Base-by-base conservation (phyloP, 2,797 vertebrate species). In the Ctenosaura bakeri region DNA sequence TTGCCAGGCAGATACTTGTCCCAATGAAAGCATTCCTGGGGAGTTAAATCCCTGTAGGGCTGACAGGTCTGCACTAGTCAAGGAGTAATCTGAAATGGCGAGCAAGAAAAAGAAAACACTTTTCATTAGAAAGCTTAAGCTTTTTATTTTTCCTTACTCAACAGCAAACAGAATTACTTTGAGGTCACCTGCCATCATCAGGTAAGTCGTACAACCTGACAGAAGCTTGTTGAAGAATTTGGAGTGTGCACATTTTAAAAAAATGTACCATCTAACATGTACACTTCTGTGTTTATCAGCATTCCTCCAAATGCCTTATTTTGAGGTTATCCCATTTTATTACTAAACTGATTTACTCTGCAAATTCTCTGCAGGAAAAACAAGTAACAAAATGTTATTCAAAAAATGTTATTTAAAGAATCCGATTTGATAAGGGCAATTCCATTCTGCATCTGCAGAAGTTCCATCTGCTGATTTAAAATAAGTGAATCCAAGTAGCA, bases 1-100 rank as follows among this genome's bases (percentile, higher is more conserved):
- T 97, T 99, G 99, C 99, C 99, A 99, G 98, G 99, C 98, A 88
- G 99, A 99, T 95, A 99, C 98, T 96, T 98, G 99, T 96, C 99
- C 98, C 93, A 99, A 95, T 82, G 98, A 98, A 96, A 99, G 98
- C 97, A 98, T 98, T 87, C 98, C 97, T 1, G 99, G 98, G 95
- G 99, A 98, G 97, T 97, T 97, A 96, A 99, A 99, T 79, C 99
- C 98, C 98, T 99, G 99, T 94, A 99, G 97, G 96, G 98, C 98
- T 54, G 99, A 98, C 97, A 99, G 98, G 96, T 99, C 99, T 92
- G 99, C 98, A 1, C 98, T 99, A 97, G 98, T 98, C 97, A 99
- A 97, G 95, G 99, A 98, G 97, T 99, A 99, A 97, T 99, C 99
- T 99, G 96, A 24, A 94, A 84, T 85, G 95, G 26, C 64, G 91